Evolutionary conservation across 1,140 invertebrate genomes (phyloP), one percentile per base, ranked within the genome.

Genomic region (Ctenoplectra terminalis): DNA sequence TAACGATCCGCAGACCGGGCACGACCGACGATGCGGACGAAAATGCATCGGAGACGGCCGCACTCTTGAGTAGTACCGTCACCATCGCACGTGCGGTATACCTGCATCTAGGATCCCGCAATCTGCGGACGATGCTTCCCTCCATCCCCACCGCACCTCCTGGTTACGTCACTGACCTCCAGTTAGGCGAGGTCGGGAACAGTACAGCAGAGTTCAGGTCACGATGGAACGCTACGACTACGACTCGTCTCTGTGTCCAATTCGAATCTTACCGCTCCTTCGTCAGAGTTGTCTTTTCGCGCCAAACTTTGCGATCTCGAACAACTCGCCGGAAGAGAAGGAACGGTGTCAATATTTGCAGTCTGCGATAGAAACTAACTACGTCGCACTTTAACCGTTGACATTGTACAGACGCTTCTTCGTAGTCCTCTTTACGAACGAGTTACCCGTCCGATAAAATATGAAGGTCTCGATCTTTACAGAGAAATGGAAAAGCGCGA

Each of bases 161-260:
- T 66, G 52, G 69, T 88, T 87, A 86, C 87, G 83, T 88, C 87
- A 88, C 79, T 83, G 84, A 82, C 76, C 86, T 88, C 86, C 58
- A 81, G 83, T 89, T 89, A 86, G 61, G 83, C 56, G 85, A 89
- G 88, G 88, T 89, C 87, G 82, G 88, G 87, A 85, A 77, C 79
- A 43, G 73, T 83, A 79, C 56, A 50, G 52, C 77, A 58, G 73
- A 31, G 71, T 80, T 63, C 79, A 48, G 75, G 81, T 86, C 81
- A 82, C 72, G 40, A 63, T 17, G 60, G 9, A 79, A 48, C 56
- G 58, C 20, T 34, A 23, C 67, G 46, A 74, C 20, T 34, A 23
- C 67, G 46, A 74, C 56, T 83, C 31, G 43, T n/a, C 66, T 85
- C 29, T 9, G 63, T 56, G 63, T 85, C 63, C 54, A 26, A 83